Evolutionary conservation across 2,797 vertebrate genomes (phyloP).

Genomic region (Psittacula derbiana): DNA sequence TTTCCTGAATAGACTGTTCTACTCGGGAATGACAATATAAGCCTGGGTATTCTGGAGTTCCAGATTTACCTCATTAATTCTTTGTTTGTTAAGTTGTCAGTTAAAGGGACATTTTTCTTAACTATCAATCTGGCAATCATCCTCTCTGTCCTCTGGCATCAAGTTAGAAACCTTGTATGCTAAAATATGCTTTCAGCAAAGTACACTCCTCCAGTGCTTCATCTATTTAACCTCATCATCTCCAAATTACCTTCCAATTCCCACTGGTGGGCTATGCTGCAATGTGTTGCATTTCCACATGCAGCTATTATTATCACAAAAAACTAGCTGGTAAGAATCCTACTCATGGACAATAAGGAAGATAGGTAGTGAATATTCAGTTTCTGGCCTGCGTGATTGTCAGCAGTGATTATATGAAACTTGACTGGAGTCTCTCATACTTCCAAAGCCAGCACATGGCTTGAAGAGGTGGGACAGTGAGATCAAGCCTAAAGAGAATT

Average conservation of each 20-base stretch:
- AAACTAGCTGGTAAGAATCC: background rate
- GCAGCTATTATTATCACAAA: background rate
- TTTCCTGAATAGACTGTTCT: background rate
- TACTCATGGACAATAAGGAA: background rate
- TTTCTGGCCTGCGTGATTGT: background rate
- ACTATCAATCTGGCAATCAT: background rate
- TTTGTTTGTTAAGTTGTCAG: constrained; percentile 28
- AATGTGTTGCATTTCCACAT: background rate
- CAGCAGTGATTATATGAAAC: background rate
- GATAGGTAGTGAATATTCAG: background rate
- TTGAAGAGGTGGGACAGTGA: background rate
- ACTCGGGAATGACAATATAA: background rate
- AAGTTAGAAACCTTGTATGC: background rate
- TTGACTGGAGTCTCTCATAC: background rate
- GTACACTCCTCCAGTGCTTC: background rate
- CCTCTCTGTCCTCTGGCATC: background rate
- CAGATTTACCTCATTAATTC: constrained; percentile 14
- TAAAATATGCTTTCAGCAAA: background rate
- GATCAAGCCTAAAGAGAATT: background rate
- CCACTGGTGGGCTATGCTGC: background rate
- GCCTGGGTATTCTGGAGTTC: background rate
- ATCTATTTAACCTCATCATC: background rate
- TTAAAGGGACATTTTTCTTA: background rate
- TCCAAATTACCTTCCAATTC: background rate
- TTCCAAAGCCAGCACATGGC: background rate